Evolutionary conservation across 2,113 vertebrate species (phyloP), one percentile per base, ranked within the genome.

Genomic region (Heloderma charlesbogerti): DNA sequence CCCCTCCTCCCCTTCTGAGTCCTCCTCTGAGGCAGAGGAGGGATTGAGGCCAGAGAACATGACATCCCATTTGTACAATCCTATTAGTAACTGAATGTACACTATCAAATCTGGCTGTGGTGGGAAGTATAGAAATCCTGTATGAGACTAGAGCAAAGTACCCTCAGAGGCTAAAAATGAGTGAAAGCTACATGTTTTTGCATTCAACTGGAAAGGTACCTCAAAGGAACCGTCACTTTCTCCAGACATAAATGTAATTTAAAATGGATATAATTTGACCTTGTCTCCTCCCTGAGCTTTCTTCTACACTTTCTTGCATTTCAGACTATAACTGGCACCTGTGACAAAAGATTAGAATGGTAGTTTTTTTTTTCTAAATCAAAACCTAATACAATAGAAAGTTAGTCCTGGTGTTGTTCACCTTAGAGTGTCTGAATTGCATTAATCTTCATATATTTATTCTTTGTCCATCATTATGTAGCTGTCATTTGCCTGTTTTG

Each of bases 261-360:
- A 27, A 88, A 84, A 77, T 7, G 43, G 81, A 78, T n/a, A 90
- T 78, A 9, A 66, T 90, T 40, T 84, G 82, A 90, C 82, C 74
- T 78, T 66, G 60, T 51, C 82, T 78, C 71, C 48, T 72, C 34
- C 43, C 22, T 74, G 54, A 60, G 51, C 29, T 67, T 63, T 67
- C 60, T 77, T 90, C 31, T 31, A 48, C 43, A 74, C 9, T 77
- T 6, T 84, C 29, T 67, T 84, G 57, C 45, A 67, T 67, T 15
- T 78, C 57, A 34, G 3, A 51, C 13, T 45, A 29, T 85, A 37
- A 40, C 27, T 85, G 34, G 54, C 40, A 85, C 13, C 15, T 18
- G 18, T 60, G 57, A 57, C 54, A 84, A 75, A n/a, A 84, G 48
- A 74, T 72, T 48, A 60, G 54, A 77, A 85, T 77, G 74, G 5